A percentile compares a stretch with the other conserved stretches of the same genome.
Evolutionary conservation across 2,888 invertebrate species (phyloP).

Genomic region (Hypselothyrea guttata): DNA sequence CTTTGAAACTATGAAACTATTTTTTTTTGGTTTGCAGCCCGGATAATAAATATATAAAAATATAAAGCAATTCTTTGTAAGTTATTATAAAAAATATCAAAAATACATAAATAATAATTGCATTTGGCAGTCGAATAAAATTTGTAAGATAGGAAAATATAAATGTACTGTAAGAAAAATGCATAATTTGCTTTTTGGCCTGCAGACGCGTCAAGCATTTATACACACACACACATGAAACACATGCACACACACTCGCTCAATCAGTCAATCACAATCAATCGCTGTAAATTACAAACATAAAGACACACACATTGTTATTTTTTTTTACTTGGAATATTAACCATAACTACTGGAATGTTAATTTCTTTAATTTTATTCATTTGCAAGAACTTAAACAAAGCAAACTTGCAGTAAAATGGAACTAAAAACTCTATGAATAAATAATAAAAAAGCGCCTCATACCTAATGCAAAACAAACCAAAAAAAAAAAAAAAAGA

Average conservation of each 20-base stretch:
- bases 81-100: no score
- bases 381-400: slow-evolving; percentile 65
- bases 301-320: slow-evolving; percentile 29
- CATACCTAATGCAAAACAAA: slow-evolving; percentile 22
- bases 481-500: slow-evolving; percentile 17
- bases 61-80: no score
- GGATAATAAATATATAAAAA: no score
- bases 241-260: slow-evolving; percentile 11
- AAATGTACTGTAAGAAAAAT: no score
- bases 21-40: no score
- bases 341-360: slow-evolving; percentile 61
- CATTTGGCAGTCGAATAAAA: no score
- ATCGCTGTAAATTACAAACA: slow-evolving; percentile 32
- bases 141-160: no score
- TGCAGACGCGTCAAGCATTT: background rate
- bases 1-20: no score
- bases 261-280: slow-evolving; percentile 4
- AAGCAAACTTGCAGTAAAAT: slow-evolving; percentile 59
- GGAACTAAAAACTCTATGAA: slow-evolving; percentile 15
- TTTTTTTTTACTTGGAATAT: slow-evolving; percentile 35
- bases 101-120: no score
- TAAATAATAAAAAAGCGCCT: slow-evolving; percentile 16
- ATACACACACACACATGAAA: slow-evolving; percentile 23
- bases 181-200: no score
- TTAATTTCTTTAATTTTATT: slow-evolving; percentile 29